Evolutionary conservation across 2,888 invertebrate species (phyloP).

Genomic region (Lordiphosa andalusiaca): DNA sequence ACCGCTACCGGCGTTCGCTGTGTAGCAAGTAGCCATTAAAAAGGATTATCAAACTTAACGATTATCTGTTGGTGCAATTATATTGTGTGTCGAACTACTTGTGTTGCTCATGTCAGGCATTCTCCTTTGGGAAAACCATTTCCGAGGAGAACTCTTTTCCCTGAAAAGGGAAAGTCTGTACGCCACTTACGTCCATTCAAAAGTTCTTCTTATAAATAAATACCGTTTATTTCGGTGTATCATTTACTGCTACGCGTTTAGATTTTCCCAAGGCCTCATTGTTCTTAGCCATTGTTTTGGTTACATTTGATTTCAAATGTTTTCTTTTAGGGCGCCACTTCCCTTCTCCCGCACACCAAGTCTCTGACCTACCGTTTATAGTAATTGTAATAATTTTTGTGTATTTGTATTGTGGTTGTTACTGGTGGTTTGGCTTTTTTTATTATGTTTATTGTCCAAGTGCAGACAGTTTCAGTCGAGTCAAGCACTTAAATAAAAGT

Average conservation of each 20-base stretch:
- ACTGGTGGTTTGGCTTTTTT: constrained; percentile 19
- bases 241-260: too few species aligned
- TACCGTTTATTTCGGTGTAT: too few species aligned
- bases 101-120: too few species aligned
- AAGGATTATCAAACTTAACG: too few species aligned
- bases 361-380: constrained; percentile 51
- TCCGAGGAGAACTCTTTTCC: too few species aligned
- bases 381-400: constrained; percentile 69
- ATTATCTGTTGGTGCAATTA: too few species aligned
- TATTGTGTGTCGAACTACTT: too few species aligned
- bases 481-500: constrained; percentile 63
- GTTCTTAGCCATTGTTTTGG: constrained; percentile 27
- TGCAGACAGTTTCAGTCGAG: constrained; percentile 31
- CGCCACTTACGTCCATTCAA: too few species aligned
- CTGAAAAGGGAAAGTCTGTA: too few species aligned
- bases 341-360: constrained; percentile 17
- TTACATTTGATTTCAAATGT: constrained; percentile 3
- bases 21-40: neutral
- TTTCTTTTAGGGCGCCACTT: constrained; percentile 32
- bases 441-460: constrained; percentile 16
- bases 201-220: too few species aligned
- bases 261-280: constrained; percentile 3
- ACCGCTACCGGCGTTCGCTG: constrained; percentile 9
- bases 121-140: too few species aligned
- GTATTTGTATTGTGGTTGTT: constrained; percentile 29